These are phyloP conservation scores for Eupsilia transversa DNA, from an alignment of 2,888 invertebrate species.

Conservation along the genomic window DNA sequence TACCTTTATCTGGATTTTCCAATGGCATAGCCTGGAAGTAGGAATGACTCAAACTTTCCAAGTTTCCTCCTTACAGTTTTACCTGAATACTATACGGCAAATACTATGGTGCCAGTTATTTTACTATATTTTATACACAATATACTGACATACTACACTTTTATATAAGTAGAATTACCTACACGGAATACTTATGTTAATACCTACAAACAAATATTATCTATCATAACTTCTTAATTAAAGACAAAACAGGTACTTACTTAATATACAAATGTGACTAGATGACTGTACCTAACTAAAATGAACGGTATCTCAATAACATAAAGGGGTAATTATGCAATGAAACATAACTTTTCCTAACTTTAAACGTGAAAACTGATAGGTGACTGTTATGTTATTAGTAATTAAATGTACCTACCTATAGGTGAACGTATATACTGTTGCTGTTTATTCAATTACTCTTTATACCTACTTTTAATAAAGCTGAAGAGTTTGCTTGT, in stretches of 20 bases:
- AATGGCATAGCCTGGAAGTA: neutral
- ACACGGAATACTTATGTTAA: neutral
- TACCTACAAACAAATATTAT: slow-evolving; percentile 1
- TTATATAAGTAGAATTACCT: neutral
- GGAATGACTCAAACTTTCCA: neutral
- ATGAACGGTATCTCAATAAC: slow-evolving; percentile 4
- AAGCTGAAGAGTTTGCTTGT: too few relatives aligned
- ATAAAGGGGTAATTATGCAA: neutral
- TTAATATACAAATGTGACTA: neutral
- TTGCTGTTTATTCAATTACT: neutral
- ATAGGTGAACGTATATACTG: too few relatives aligned
- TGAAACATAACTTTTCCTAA: neutral
- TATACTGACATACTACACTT: neutral
- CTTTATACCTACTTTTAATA: too few relatives aligned
- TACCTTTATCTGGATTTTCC: neutral
- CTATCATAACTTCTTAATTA: slow-evolving; percentile 8
- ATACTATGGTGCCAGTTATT: neutral
- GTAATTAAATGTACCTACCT: neutral
- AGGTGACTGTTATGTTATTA: too few relatives aligned
- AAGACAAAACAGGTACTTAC: slow-evolving; percentile 16
- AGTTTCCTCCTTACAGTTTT: neutral
- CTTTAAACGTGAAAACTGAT: neutral
- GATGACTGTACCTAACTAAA: too few relatives aligned
- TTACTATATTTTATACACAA: neutral
- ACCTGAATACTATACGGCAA: neutral